phyloP scores from a whole-genome alignment of 1,140 invertebrate genomes.

The Bombus pascuorum region DNA sequence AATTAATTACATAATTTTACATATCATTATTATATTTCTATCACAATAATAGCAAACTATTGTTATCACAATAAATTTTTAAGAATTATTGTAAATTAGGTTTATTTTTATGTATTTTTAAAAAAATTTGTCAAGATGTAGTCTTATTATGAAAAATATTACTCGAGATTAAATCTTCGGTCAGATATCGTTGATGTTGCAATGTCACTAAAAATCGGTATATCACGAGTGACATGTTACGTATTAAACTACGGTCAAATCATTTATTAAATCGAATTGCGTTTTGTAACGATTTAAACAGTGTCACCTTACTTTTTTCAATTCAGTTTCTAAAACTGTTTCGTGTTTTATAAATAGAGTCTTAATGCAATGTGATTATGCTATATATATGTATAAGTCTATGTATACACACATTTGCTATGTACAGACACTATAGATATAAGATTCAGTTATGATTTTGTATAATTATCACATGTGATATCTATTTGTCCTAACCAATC shows the following conservation, averaged over 20 bases:
- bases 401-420: no score
- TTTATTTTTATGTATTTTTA: background rate
- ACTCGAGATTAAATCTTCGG: background rate
- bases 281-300: background rate
- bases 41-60: background rate
- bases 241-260: background rate
- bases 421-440: background rate
- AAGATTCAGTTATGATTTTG: slow-evolving; percentile 5
- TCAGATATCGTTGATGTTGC: background rate
- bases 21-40: background rate
- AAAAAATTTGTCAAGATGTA: background rate
- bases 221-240: background rate
- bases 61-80: background rate
- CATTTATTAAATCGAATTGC: background rate
- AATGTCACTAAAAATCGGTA: background rate
- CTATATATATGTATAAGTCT: background rate
- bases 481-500: background rate
- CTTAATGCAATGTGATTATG: slow-evolving; percentile 29
- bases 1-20: background rate
- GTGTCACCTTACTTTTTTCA: slow-evolving; percentile 8
- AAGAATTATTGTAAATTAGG: background rate
- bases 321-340: slow-evolving; percentile 32
- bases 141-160: background rate
- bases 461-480: background rate
- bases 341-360: slow-evolving; percentile 40